Conservation (phyloP, 2,113 vertebrate genomes). For the Apodemus speciosus region DNA sequence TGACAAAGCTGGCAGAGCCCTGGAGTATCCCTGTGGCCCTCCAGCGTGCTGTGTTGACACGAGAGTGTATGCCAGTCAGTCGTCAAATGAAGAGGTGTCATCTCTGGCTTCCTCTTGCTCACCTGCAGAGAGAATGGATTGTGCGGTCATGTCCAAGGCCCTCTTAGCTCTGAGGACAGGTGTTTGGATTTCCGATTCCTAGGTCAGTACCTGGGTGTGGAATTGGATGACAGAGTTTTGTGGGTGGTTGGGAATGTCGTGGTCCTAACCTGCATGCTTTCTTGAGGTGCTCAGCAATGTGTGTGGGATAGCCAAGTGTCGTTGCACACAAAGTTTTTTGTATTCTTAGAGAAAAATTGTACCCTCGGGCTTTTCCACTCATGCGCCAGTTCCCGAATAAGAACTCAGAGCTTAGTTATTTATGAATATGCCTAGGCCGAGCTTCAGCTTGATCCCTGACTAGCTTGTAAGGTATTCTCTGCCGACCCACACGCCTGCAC, state of each 20-base stretch:
- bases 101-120: not conserved
- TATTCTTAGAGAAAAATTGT: not conserved
- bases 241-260: not conserved
- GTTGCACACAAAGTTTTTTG: not conserved
- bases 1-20: not conserved
- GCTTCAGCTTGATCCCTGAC: too few relatives aligned
- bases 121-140: conserved; percentile 2
- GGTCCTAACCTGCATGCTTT: not conserved
- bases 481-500: too few relatives aligned
- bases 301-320: not conserved
- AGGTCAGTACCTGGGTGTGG: not conserved
- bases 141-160: not conserved
- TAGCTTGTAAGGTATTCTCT: too few relatives aligned
- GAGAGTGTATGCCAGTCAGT: not conserved
- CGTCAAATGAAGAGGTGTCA: not conserved
- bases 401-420: too few relatives aligned
- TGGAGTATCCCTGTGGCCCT: not conserved
- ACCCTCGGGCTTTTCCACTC: too few relatives aligned
- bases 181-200: conserved; percentile 21
- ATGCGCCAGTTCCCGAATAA: too few relatives aligned
- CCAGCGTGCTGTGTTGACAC: not conserved
- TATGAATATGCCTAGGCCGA: too few relatives aligned
- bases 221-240: not conserved
- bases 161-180: not conserved
- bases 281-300: not conserved